Conservation (phyloP, 92 coral and sea anemone species). For the Plumapathes pennacea region DNA sequence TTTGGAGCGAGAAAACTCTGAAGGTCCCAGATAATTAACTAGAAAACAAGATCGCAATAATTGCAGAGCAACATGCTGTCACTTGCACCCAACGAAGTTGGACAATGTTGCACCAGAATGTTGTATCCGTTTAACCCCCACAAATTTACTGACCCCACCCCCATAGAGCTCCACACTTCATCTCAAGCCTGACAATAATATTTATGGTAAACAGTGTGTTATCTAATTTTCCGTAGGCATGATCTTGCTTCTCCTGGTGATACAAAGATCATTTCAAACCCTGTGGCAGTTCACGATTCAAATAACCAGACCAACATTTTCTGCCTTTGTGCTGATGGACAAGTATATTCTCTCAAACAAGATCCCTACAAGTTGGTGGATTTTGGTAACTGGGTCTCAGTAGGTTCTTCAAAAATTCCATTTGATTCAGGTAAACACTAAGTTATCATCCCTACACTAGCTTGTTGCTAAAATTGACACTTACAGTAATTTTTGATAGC, state of each 20-base stretch:
- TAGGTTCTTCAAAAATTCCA: conserved; percentile 54
- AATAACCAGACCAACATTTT: conserved; percentile 59
- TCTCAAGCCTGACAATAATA: too few relatives aligned
- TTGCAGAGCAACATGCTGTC: too few relatives aligned
- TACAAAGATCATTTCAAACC: conserved; percentile 56
- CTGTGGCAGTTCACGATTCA: conserved; percentile 54
- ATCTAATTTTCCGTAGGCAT: conserved; percentile 42
- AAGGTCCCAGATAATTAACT: too few relatives aligned
- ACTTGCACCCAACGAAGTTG: too few relatives aligned
- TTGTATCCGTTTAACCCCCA: too few relatives aligned
- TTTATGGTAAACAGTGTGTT: not conserved
- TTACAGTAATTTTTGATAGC: too few relatives aligned
- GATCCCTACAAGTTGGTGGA: conserved; percentile 25
- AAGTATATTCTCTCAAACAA: conserved; percentile 63
- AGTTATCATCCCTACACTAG: not conserved
- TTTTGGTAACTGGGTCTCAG: conserved; percentile 65
- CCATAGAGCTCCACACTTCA: too few relatives aligned
- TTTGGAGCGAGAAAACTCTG: too few relatives aligned
- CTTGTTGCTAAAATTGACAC: too few relatives aligned
- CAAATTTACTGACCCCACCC: too few relatives aligned
- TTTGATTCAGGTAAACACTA: conserved; percentile 46
- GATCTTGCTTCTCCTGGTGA: conserved; percentile 59
- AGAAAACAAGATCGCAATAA: too few relatives aligned
- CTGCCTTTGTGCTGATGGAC: conserved; percentile 73
- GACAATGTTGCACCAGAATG: not conserved